phyloP scores from a whole-genome alignment of 1,140 invertebrate genomes.

The Halictus rubicundus region DNA sequence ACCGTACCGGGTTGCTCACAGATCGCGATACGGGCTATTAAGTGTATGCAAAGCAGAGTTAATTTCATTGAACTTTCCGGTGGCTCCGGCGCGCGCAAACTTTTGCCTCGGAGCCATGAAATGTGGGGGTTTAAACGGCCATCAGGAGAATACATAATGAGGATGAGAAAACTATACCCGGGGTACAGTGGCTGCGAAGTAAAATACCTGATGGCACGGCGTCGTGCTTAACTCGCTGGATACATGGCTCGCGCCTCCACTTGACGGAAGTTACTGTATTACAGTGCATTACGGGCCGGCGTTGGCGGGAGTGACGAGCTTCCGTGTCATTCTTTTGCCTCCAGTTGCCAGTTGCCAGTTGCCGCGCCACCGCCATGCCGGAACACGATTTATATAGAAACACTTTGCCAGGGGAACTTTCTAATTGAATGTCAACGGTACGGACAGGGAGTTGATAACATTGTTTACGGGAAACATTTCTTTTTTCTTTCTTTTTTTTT shows the following conservation, averaged over 20 bases:
- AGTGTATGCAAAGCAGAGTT: conserved; percentile 75
- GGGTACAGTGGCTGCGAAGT: conserved; percentile 19
- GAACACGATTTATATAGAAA: neutral
- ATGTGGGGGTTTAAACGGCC: conserved; percentile 64
- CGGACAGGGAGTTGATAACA: neutral
- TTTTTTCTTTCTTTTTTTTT: neutral
- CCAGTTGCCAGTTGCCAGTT: too few species aligned
- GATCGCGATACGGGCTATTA: conserved; percentile 68
- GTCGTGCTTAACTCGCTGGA: conserved; percentile 33
- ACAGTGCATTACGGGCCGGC: neutral
- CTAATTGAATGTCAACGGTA: neutral
- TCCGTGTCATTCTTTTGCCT: conserved; percentile 8
- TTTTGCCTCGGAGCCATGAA: conserved; percentile 68
- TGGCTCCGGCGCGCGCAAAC: conserved; percentile 54
- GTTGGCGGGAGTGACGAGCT: conserved; percentile 16
- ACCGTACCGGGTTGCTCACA: conserved; percentile 31
- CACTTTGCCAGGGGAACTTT: neutral
- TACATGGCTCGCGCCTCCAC: conserved; percentile 15
- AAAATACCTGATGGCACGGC: conserved; percentile 58
- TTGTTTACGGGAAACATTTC: neutral
- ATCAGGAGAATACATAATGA: conserved; percentile 72
- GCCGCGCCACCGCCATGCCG: neutral
- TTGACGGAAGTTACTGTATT: conserved; percentile 18
- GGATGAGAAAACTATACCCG: conserved; percentile 59
- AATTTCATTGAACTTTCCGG: conserved; percentile 76